Conservation (phyloP, 2,113 vertebrate species). For the Pyrgilauda ruficollis region DNA sequence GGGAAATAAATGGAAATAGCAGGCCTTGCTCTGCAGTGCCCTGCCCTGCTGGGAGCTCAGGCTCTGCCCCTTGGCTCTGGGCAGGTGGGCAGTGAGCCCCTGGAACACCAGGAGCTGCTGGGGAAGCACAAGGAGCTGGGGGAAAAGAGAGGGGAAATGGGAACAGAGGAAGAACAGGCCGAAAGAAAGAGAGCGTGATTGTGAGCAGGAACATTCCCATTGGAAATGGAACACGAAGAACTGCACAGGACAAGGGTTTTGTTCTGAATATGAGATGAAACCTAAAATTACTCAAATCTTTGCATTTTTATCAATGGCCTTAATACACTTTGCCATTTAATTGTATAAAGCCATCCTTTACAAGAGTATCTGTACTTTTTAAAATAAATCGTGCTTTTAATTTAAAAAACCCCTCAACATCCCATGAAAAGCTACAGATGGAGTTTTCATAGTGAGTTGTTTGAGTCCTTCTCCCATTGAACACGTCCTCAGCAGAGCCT, state of each 20-base stretch:
- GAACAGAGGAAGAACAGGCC: background rate
- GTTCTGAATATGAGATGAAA: constrained; percentile 41
- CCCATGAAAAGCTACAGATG: constrained; percentile 73
- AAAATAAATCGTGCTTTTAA: constrained; percentile 62
- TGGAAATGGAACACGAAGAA: background rate
- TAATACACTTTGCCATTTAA: constrained; percentile 62
- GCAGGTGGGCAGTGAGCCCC: background rate
- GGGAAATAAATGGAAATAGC: background rate
- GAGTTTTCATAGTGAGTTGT: constrained; percentile 64
- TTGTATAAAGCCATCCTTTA: constrained; percentile 49
- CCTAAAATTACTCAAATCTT: constrained; percentile 68
- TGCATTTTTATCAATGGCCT: constrained; percentile 65
- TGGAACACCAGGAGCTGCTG: background rate
- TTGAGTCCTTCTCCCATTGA: constrained; percentile 65
- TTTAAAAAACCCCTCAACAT: background rate
- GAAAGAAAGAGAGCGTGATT: background rate
- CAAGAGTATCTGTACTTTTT: constrained; percentile 42
- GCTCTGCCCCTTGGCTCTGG: background rate
- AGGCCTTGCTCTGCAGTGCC: background rate
- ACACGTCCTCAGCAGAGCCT: constrained; percentile 51
- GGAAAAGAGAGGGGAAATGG: background rate
- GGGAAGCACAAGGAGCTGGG: background rate
- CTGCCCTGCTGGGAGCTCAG: background rate
- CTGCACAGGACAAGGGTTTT: background rate
- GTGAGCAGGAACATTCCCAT: background rate